These are phyloP conservation scores for Graptemys geographica DNA, from an alignment of 2,797 vertebrate species.

Conservation along the genomic window DNA sequence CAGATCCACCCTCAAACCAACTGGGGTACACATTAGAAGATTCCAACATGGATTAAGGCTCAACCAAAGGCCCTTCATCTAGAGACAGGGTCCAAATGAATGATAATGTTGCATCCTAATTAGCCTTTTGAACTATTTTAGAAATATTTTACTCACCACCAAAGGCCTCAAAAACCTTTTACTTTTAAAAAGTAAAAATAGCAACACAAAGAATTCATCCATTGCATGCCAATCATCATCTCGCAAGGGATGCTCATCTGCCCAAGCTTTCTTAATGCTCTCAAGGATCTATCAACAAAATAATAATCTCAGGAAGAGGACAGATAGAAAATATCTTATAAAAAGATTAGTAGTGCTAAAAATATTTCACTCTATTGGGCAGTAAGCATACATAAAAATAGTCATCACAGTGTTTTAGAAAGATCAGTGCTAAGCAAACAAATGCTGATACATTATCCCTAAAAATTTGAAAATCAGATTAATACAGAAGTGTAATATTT, in stretches of 20 bases:
- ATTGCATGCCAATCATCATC: not conserved
- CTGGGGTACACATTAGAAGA: not conserved
- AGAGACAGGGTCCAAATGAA: not conserved
- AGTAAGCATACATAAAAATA: not conserved
- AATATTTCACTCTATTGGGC: not conserved
- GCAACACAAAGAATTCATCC: not conserved
- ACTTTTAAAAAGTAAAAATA: not conserved
- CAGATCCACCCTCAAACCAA: fast-evolving
- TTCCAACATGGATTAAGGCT: not conserved
- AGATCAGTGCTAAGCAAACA: not conserved
- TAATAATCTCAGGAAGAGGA: constrained; percentile 54
- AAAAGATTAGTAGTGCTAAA: not conserved
- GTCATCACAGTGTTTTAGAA: not conserved
- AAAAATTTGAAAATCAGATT: not conserved
- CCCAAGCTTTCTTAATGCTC: not conserved
- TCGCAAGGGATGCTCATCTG: not conserved
- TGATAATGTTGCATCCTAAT: not conserved
- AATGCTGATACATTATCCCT: not conserved
- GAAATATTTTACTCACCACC: not conserved
- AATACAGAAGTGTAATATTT: not conserved
- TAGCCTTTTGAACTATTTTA: not conserved
- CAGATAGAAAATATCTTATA: not conserved
- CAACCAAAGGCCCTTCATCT: fast-evolving
- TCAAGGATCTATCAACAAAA: not conserved
- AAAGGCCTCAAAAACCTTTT: not conserved